Evolutionary conservation across 2,113 vertebrate species (phyloP).

Genomic region (Calyptommatus sinebrachiatus): DNA sequence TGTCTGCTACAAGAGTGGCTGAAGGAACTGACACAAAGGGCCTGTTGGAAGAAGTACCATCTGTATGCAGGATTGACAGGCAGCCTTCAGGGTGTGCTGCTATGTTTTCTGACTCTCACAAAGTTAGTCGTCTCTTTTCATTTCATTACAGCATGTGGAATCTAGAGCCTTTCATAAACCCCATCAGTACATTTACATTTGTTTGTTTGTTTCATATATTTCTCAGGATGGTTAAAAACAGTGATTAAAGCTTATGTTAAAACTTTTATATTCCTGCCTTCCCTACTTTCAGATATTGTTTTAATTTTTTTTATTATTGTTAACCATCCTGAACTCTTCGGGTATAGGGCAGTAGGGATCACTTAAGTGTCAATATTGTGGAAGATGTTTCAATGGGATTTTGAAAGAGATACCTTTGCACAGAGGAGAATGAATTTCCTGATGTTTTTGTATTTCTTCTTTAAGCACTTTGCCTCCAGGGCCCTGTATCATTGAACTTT

Average conservation of each 20-base stretch:
- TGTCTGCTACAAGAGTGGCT: slow-evolving; percentile 64
- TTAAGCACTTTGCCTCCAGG: neutral
- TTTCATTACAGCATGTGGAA: slow-evolving; percentile 36
- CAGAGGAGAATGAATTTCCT: neutral
- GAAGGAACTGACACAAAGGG: slow-evolving; percentile 64
- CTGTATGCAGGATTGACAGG: slow-evolving; percentile 66
- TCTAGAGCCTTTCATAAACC: slow-evolving; percentile 49
- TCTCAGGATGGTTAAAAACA: slow-evolving; percentile 30
- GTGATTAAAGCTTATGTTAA: neutral
- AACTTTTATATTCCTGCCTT: neutral
- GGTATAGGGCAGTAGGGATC: neutral
- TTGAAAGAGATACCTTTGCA: neutral
- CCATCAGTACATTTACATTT: slow-evolving; percentile 45
- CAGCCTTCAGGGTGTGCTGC: slow-evolving; percentile 62
- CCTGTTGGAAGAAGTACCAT: slow-evolving; percentile 64
- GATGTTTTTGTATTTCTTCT: neutral
- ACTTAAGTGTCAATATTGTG: slow-evolving; percentile 1
- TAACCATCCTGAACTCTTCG: too few relatives aligned
- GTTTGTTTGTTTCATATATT: slow-evolving; percentile 41
- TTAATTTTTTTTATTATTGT: too few relatives aligned
- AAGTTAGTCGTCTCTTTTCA: slow-evolving; percentile 48
- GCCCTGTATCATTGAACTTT: neutral
- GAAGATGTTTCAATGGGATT: neutral
- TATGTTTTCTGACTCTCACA: slow-evolving; percentile 48
- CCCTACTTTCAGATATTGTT: too few relatives aligned